Evolutionary conservation across 2,888 invertebrate genomes (phyloP).

Genomic region (Listrodromus nycthemerus): DNA sequence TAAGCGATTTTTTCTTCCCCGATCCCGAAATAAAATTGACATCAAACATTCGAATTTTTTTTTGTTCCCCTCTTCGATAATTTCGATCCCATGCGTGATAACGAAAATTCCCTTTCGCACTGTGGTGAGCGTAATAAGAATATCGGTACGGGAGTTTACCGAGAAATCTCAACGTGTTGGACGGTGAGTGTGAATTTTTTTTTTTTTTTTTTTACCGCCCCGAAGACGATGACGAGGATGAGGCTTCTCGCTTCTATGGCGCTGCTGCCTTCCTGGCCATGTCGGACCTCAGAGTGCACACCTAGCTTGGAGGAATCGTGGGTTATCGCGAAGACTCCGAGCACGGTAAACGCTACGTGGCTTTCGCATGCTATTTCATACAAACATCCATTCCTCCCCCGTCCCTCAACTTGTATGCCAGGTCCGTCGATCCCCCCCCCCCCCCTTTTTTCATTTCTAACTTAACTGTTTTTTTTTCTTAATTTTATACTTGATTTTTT

Average conservation of each 20-base stretch:
- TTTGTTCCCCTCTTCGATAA: not conserved
- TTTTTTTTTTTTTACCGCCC: not conserved
- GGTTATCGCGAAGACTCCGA: slow-evolving; percentile 76
- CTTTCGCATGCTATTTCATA: slow-evolving; percentile 80
- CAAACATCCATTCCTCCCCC: slow-evolving; percentile 78
- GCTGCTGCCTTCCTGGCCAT: slow-evolving; percentile 65
- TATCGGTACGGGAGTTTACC: not conserved
- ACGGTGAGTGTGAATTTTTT: not conserved
- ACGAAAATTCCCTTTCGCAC: not conserved
- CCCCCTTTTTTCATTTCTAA: too few species aligned
- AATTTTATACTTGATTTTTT: not conserved
- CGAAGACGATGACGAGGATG: slow-evolving; percentile 35
- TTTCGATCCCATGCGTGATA: not conserved
- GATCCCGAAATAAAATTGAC: too few species aligned
- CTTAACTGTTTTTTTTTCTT: too few species aligned
- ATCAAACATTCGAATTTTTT: not conserved
- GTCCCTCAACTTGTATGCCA: slow-evolving; percentile 77
- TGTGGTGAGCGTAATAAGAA: not conserved
- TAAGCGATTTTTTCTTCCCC: too few species aligned
- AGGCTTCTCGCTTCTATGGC: slow-evolving; percentile 61
- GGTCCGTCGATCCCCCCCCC: slow-evolving; percentile 64
- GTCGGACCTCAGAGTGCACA: slow-evolving; percentile 72
- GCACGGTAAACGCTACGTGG: slow-evolving; percentile 75
- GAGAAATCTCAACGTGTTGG: not conserved
- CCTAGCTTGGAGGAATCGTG: slow-evolving; percentile 73